Evolutionary conservation across 2,888 invertebrate genomes (phyloP).

Genomic region (Bhutanitis thaidina): DNA sequence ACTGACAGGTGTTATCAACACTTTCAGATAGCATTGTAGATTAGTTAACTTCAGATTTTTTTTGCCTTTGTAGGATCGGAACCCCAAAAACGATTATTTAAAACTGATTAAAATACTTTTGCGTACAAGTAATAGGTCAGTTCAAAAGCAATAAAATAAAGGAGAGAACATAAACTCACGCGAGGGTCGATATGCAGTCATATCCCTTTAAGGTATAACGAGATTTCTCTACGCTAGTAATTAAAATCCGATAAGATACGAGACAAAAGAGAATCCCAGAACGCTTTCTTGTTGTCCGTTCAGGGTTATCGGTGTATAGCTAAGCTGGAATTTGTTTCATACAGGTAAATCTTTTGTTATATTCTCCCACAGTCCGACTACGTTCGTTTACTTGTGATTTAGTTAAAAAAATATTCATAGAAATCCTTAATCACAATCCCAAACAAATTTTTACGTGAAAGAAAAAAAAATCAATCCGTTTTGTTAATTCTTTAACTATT

Average conservation of each 20-base stretch:
- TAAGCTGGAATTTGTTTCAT: conserved; percentile 28
- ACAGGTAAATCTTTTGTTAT: conserved; percentile 38
- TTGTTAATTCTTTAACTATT: conserved; percentile 58
- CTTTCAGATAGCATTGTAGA: too few species aligned
- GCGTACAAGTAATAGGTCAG: conserved; percentile 31
- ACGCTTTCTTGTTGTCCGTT: conserved; percentile 42
- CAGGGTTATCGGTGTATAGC: conserved; percentile 45
- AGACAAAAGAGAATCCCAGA: conserved; percentile 66
- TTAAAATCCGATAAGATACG: conserved; percentile 78
- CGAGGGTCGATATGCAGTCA: conserved; percentile 62
- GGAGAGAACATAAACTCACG: conserved; percentile 61
- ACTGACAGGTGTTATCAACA: too few species aligned
- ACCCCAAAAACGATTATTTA: too few species aligned
- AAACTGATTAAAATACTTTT: too few species aligned
- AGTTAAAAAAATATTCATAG: conserved; percentile 46
- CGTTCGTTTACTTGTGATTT: conserved; percentile 24
- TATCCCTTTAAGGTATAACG: conserved; percentile 75
- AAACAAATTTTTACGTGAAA: conserved; percentile 45
- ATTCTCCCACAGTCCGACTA: conserved; percentile 28
- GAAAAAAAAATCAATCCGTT: conserved; percentile 69
- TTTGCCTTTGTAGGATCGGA: too few species aligned
- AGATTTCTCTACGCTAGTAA: conserved; percentile 75
- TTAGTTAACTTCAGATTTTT: too few species aligned
- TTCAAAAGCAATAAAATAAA: conserved; percentile 48
- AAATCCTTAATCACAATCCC: conserved; percentile 51